phyloP scores from a whole-genome alignment of 2,888 invertebrate genomes.

The Lasiommata megera region DNA sequence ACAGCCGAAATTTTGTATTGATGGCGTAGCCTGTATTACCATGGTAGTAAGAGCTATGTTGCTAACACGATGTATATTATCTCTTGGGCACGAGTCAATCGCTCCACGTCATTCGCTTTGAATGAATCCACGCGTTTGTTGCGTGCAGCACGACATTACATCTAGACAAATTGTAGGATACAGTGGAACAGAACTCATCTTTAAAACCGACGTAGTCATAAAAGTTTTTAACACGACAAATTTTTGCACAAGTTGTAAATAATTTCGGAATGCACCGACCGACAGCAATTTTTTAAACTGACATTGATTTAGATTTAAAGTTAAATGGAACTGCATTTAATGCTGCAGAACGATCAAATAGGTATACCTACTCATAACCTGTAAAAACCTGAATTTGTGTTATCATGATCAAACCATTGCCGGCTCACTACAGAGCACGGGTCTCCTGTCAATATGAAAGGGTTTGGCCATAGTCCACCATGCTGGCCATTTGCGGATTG shows the following conservation, averaged over 20 bases:
- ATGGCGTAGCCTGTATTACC: not conserved
- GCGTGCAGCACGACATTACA: constrained; percentile 70
- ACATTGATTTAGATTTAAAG: not conserved
- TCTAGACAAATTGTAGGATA: constrained; percentile 34
- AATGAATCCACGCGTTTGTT: constrained; percentile 62
- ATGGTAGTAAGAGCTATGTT: not conserved
- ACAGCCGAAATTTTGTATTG: not conserved
- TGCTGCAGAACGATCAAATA: not conserved
- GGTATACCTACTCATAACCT: too few relatives aligned
- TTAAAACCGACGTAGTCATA: not conserved
- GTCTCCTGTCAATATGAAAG: too few relatives aligned
- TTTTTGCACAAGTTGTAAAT: not conserved
- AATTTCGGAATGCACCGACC: not conserved
- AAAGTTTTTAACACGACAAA: not conserved
- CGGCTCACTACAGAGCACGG: too few relatives aligned
- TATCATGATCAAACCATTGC: too few relatives aligned
- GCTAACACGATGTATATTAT: not conserved
- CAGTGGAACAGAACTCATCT: constrained; percentile 13
- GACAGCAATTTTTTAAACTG: not conserved
- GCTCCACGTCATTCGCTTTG: constrained; percentile 65
- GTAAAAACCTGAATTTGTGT: too few relatives aligned
- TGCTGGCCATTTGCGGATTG: too few relatives aligned
- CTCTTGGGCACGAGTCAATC: constrained; percentile 54
- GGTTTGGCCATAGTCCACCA: too few relatives aligned
- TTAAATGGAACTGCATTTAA: not conserved